These are phyloP conservation scores for Apamea monoglypha DNA, from an alignment of 2,888 invertebrate genomes.

Conservation along the genomic window DNA sequence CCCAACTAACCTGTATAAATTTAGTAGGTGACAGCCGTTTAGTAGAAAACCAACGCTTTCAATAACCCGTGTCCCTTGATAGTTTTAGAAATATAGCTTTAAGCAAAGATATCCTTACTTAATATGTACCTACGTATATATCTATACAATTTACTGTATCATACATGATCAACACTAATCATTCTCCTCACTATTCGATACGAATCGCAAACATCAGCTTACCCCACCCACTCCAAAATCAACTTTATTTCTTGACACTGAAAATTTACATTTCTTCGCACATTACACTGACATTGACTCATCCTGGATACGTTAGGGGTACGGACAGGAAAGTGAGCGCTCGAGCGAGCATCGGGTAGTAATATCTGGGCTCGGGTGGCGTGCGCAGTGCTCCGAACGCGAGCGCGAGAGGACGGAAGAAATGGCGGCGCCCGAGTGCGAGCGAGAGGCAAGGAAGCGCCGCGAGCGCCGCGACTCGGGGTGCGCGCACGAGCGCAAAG, in stretches of 20 bases:
- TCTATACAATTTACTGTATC: constrained; percentile 68
- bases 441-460: constrained; percentile 91
- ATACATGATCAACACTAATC: constrained; percentile 72
- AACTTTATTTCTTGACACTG: constrained; percentile 66
- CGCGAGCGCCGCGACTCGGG: constrained; percentile 91
- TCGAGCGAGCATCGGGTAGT: constrained; percentile 87
- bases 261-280: constrained; percentile 67
- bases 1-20: constrained; percentile 71
- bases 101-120: constrained; percentile 54
- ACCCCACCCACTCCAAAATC: constrained; percentile 71
- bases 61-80: constrained; percentile 66
- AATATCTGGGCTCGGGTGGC: constrained; percentile 87
- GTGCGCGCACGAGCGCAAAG: constrained; percentile 87
- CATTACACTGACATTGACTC: constrained; percentile 79
- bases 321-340: constrained; percentile 87
- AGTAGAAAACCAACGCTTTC: constrained; percentile 69
- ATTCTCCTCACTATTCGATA: constrained; percentile 72
- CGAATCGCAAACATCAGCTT: constrained; percentile 75
- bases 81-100: constrained; percentile 66
- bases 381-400: constrained; percentile 88
- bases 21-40: constrained; percentile 70
- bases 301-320: constrained; percentile 82
- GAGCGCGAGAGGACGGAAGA: constrained; percentile 83
- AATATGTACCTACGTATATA: constrained; percentile 72
- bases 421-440: constrained; percentile 90